A percentile compares a stretch with the other conserved stretches of the same genome.
These are phyloP conservation scores for Zingel zingel DNA, from an alignment of 2,113 vertebrate species.

Conservation along the genomic window DNA sequence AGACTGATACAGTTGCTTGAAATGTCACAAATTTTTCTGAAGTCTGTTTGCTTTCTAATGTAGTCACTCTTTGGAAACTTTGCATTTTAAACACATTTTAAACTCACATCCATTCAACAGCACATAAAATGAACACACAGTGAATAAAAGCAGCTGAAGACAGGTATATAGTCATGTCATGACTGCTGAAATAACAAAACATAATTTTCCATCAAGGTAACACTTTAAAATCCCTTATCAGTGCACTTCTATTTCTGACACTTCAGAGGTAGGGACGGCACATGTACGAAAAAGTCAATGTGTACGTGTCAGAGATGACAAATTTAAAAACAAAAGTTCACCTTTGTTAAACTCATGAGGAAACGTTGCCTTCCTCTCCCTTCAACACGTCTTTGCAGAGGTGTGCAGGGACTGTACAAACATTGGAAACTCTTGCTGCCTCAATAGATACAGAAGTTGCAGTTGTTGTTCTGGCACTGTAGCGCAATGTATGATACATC, in stretches of 20 bases:
- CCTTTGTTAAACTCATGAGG: conserved; percentile 32
- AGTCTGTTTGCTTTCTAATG: not conserved
- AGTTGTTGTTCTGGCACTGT: conserved; percentile 25
- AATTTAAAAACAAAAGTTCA: conserved; percentile 36
- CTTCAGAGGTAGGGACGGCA: conserved; percentile 41
- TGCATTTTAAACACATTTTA: not conserved
- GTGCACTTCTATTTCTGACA: conserved; percentile 52
- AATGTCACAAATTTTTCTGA: not conserved
- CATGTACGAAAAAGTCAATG: conserved; percentile 49
- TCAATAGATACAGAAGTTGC: conserved; percentile 23
- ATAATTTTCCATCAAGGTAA: conserved; percentile 55
- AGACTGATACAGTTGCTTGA: conserved; percentile 15
- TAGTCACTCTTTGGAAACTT: not conserved
- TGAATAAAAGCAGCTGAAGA: conserved; percentile 54
- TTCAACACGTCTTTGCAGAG: conserved; percentile 52
- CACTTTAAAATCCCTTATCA: conserved; percentile 67
- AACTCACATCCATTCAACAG: conserved; percentile 6
- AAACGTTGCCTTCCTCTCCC: conserved; percentile 59
- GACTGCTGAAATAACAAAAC: conserved; percentile 64
- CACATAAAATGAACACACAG: conserved; percentile 38
- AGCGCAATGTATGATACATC: conserved; percentile 12
- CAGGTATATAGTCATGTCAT: conserved; percentile 35
- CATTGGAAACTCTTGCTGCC: conserved; percentile 56
- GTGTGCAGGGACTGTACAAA: conserved; percentile 50
- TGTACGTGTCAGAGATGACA: conserved; percentile 39